Percentiles rank a stretch among this genome's conserved stretches.
These are phyloP conservation scores for Syngnathus scovelli DNA, from an alignment of 2,113 vertebrate species.

Conservation along the genomic window DNA sequence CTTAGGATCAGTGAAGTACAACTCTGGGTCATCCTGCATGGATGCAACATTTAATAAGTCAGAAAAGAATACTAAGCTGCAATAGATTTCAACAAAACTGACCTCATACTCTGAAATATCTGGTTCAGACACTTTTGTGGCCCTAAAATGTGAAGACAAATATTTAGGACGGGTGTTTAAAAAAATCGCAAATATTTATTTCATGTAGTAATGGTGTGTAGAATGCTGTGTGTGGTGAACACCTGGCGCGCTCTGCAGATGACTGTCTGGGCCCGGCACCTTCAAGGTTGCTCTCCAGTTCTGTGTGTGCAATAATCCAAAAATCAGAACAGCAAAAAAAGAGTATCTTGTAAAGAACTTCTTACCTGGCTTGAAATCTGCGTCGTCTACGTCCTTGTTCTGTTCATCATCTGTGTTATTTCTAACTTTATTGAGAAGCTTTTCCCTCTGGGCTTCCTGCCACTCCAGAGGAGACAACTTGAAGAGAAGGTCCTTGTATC, in stretches of 20 bases:
- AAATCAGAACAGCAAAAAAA: background rate
- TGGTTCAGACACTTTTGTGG: background rate
- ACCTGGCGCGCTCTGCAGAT: constrained; percentile 7
- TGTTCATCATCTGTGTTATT: constrained; percentile 4
- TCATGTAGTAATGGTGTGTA: constrained; percentile 13
- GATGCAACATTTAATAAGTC: background rate
- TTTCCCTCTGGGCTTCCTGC: constrained; percentile 69
- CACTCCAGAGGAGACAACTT: constrained; percentile 82
- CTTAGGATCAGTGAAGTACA: constrained; percentile 87
- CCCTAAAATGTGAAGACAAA: constrained; percentile 35
- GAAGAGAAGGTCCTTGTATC: constrained; percentile 81
- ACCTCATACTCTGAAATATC: constrained; percentile 63
- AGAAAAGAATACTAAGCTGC: background rate
- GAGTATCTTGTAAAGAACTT: background rate
- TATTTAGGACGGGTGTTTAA: background rate
- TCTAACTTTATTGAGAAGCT: background rate
- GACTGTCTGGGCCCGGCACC: constrained; percentile 17
- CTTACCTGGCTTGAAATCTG: constrained; percentile 3
- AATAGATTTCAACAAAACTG: background rate
- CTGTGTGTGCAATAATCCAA: constrained; percentile 21
- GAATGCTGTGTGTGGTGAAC: constrained; percentile 22
- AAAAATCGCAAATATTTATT: background rate
- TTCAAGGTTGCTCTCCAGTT: constrained; percentile 28
- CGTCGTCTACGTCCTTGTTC: constrained; percentile 3
- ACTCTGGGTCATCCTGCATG: constrained; percentile 69